A percentile compares a stretch with the other conserved stretches of the same genome.
Conservation (phyloP, 2,797 vertebrate genomes). For the Macropus fuliginosus region DNA sequence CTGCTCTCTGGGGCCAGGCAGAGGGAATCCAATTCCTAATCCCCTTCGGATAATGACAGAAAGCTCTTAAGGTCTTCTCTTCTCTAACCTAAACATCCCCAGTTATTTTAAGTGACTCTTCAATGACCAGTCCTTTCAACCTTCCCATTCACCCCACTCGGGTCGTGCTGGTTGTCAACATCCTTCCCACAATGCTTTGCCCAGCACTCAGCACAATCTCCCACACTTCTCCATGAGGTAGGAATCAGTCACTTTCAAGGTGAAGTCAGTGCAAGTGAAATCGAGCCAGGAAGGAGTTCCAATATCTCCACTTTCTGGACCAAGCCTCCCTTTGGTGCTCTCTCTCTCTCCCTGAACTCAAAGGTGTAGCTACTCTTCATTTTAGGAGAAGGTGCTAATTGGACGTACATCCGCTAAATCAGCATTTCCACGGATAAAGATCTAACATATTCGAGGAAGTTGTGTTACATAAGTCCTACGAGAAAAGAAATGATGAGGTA, state of each 20-base stretch:
- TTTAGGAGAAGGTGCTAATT: slow-evolving; percentile 53
- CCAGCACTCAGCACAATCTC: neutral
- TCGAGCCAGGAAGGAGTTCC: neutral
- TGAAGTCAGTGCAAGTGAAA: neutral
- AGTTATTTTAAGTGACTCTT: neutral
- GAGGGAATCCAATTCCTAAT: neutral
- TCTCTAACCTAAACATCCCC: neutral
- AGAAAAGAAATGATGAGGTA: slow-evolving; percentile 83
- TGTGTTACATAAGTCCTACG: slow-evolving; percentile 69
- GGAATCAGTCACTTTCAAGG: neutral
- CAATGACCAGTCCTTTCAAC: neutral
- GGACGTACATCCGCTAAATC: slow-evolving; percentile 47
- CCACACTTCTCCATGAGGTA: neutral
- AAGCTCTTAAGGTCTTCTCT: neutral
- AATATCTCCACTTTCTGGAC: neutral
- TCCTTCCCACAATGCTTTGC: neutral
- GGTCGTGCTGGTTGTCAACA: neutral
- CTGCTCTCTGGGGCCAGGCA: neutral
- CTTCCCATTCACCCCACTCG: neutral
- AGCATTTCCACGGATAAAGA: slow-evolving; percentile 46
- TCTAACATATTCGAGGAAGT: slow-evolving; percentile 73
- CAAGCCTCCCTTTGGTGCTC: neutral
- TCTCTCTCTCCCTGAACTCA: neutral
- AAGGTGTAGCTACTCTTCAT: slow-evolving; percentile 25
- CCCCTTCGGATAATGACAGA: neutral